Percentiles rank a stretch among this genome's conserved stretches.
Conservation (phyloP, 2,888 invertebrate genomes). For the Sylvicola cinctus region DNA sequence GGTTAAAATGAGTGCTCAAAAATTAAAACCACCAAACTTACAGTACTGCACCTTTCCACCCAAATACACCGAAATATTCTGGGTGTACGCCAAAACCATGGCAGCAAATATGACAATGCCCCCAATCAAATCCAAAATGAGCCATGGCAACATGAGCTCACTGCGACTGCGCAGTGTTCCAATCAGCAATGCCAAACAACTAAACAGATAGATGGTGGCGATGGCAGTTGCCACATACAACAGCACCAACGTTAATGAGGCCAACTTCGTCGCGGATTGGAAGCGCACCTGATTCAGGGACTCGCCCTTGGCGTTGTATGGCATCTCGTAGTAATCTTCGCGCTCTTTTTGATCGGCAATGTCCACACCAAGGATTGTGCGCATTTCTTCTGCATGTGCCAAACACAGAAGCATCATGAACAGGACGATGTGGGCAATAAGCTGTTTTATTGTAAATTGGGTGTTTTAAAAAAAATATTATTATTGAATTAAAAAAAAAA, state of each 20-base stretch:
- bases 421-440: constrained; percentile 21
- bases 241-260: constrained; percentile 17
- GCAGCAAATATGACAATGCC: no score
- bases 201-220: constrained; percentile 17
- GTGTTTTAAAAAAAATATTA: no score
- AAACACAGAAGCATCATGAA: constrained; percentile 21
- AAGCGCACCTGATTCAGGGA: constrained; percentile 20
- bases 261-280: constrained; percentile 18
- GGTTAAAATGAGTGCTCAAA: no score
- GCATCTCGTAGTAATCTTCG: constrained; percentile 19
- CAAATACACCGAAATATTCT: constrained; percentile 13
- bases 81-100: no score
- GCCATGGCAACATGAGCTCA: constrained; percentile 21
- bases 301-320: constrained; percentile 11
- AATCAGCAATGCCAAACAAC: constrained; percentile 18
- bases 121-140: constrained; percentile 18
- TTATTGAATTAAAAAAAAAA: no score
- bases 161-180: constrained; percentile 21
- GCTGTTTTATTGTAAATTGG: no score
- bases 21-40: no score
- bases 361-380: constrained; percentile 19
- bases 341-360: constrained; percentile 23
- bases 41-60: constrained; percentile 19
- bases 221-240: constrained; percentile 16
- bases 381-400: constrained; percentile 24